Percentiles rank a stretch among this genome's conserved stretches.
These are phyloP conservation scores for Harpagifer antarcticus DNA, from an alignment of 2,797 vertebrate genomes.

Conservation along the genomic window DNA sequence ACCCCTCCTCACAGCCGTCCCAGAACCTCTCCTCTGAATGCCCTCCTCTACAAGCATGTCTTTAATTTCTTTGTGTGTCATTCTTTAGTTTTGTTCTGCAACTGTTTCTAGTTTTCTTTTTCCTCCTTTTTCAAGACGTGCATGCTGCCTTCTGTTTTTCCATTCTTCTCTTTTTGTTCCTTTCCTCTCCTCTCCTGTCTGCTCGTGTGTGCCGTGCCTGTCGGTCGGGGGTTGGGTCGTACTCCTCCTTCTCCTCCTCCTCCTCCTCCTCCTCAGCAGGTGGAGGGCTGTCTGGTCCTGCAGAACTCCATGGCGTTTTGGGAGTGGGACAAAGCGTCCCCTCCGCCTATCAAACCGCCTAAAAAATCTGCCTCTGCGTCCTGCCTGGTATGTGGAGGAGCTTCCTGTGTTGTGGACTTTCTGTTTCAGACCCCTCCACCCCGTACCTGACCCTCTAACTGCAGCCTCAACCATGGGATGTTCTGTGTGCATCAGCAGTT, in stretches of 20 bases:
- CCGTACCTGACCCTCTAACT: constrained; percentile 13
- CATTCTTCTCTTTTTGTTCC: constrained; percentile 51
- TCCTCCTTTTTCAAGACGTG: constrained; percentile 68
- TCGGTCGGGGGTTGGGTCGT: constrained; percentile 39
- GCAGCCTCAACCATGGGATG: background rate
- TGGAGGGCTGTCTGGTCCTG: constrained; percentile 88
- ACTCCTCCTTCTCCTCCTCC: constrained; percentile 59
- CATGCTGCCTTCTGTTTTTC: constrained; percentile 64
- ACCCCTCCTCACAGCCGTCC: fast-evolving
- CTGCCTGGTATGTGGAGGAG: constrained; percentile 93
- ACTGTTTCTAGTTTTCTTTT: constrained; percentile 6
- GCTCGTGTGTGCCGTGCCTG: constrained; percentile 29
- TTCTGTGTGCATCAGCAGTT: background rate
- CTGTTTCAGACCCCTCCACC: constrained; percentile 13
- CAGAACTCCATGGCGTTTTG: constrained; percentile 95
- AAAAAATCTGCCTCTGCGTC: constrained; percentile 96
- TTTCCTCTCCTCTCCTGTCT: constrained; percentile 25
- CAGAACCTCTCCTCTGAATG: background rate
- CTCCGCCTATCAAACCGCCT: constrained; percentile 90
- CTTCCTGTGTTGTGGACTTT: constrained; percentile 48
- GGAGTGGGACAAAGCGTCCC: constrained; percentile 93
- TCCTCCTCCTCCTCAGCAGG: constrained; percentile 81
- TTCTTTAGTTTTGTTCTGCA: background rate
- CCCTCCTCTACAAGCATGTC: background rate
- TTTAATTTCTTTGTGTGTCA: background rate